phyloP scores from a whole-genome alignment of 2,797 vertebrate species.

The Streptopelia turtur region DNA sequence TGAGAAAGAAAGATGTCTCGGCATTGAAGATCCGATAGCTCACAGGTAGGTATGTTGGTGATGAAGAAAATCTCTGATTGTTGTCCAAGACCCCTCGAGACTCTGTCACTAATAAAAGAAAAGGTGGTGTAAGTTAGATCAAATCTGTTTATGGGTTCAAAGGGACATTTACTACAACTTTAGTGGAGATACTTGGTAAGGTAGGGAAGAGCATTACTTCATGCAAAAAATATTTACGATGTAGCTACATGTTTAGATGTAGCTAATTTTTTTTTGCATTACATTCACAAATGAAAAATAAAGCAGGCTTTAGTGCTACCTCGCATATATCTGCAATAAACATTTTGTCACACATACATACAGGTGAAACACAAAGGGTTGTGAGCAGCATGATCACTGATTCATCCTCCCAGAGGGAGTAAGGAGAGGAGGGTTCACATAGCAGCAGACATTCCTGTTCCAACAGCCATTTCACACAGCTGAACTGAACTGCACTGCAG shows the following conservation, averaged over 20 bases:
- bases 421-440: background rate
- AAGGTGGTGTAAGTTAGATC: background rate
- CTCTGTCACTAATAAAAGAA: conserved; percentile 81
- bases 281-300: background rate
- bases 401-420: background rate
- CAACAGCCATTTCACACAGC: background rate
- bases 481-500: background rate
- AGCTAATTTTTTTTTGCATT: background rate
- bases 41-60: conserved; percentile 92
- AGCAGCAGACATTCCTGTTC: background rate
- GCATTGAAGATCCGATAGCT: conserved; percentile 86
- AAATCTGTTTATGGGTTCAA: background rate
- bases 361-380: background rate
- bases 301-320: background rate
- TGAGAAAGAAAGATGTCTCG: conserved; percentile 89
- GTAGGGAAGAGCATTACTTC: background rate
- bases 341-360: background rate
- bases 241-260: background rate
- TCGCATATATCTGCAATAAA: background rate
- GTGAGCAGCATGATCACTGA: background rate
- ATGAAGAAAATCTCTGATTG: conserved; percentile 85
- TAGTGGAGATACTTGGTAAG: background rate
- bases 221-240: background rate
- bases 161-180: background rate
- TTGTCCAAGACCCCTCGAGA: conserved; percentile 83